phyloP scores from a whole-genome alignment of 2,113 vertebrate species.

The Scophthalmus maximus region DNA sequence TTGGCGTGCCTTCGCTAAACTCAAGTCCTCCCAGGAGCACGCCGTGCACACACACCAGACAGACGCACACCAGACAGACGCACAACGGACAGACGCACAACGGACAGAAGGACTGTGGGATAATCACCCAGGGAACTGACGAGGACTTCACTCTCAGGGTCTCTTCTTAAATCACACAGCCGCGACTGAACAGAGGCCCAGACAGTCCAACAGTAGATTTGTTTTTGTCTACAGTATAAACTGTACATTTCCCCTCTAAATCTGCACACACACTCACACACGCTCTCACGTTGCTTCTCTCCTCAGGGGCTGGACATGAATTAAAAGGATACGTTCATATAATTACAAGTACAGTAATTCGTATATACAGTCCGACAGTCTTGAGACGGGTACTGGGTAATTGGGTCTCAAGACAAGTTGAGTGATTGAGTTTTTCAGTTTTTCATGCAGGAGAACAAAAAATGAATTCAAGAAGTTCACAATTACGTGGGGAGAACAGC shows the following conservation, averaged over 20 bases:
- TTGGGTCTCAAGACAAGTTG: too few relatives aligned
- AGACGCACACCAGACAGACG: slow-evolving; percentile 9
- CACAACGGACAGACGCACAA: too few relatives aligned
- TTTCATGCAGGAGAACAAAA: too few relatives aligned
- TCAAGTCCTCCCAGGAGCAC: slow-evolving; percentile 15
- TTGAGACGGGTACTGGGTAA: too few relatives aligned
- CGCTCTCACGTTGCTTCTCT: slow-evolving; percentile 16
- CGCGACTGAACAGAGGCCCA: background rate
- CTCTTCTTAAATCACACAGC: background rate
- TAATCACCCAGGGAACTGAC: background rate
- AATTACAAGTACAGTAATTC: too few relatives aligned
- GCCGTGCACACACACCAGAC: background rate
- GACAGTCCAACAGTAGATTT: background rate
- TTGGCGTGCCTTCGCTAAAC: slow-evolving; percentile 52
- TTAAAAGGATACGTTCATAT: background rate
- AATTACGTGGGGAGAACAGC: background rate
- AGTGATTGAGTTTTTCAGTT: too few relatives aligned
- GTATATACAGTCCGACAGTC: too few relatives aligned
- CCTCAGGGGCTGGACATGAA: slow-evolving; percentile 30
- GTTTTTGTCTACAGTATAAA: background rate
- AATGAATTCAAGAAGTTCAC: background rate
- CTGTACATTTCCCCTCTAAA: too few relatives aligned
- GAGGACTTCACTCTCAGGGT: slow-evolving; percentile 58
- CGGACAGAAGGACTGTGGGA: slow-evolving; percentile 30
- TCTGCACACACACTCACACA: background rate